These are phyloP conservation scores for Lepidurus arcticus DNA, from an alignment of 1,140 invertebrate genomes.

Conservation along the genomic window DNA sequence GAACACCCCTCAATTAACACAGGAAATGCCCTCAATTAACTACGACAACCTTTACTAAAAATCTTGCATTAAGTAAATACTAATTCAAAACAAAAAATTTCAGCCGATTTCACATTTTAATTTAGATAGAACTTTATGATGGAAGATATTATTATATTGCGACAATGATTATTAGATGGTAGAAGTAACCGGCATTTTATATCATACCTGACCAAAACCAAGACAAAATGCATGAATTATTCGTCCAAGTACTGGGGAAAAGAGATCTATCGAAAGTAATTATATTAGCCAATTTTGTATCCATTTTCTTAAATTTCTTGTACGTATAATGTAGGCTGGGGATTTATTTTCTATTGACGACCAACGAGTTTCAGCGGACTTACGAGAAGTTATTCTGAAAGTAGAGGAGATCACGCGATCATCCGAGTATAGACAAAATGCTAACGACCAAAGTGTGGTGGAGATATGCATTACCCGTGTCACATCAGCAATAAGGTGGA, in stretches of 20 bases:
- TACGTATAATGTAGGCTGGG: slow-evolving; percentile 56
- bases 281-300: neutral
- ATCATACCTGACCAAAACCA: neutral
- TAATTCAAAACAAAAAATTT: too few species aligned
- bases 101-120: too few species aligned
- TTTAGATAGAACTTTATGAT: too few species aligned
- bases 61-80: too few species aligned
- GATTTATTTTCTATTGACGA: slow-evolving; percentile 84
- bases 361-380: slow-evolving; percentile 73
- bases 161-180: neutral
- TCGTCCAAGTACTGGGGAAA: slow-evolving; percentile 76
- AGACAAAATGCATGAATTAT: slow-evolving; percentile 74
- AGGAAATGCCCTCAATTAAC: too few species aligned
- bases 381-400: slow-evolving; percentile 69
- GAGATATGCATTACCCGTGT: slow-evolving; percentile 86
- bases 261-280: slow-evolving; percentile 70
- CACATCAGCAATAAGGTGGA: slow-evolving; percentile 70
- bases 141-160: neutral
- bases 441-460: slow-evolving; percentile 87
- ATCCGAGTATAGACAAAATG: slow-evolving; percentile 72
- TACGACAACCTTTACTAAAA: too few species aligned
- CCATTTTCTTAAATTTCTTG: neutral
- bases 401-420: slow-evolving; percentile 73
- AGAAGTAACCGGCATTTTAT: neutral
- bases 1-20: too few species aligned